Conservation (phyloP, 2,797 vertebrate species). For the Petrocephalus sullivani region DNA sequence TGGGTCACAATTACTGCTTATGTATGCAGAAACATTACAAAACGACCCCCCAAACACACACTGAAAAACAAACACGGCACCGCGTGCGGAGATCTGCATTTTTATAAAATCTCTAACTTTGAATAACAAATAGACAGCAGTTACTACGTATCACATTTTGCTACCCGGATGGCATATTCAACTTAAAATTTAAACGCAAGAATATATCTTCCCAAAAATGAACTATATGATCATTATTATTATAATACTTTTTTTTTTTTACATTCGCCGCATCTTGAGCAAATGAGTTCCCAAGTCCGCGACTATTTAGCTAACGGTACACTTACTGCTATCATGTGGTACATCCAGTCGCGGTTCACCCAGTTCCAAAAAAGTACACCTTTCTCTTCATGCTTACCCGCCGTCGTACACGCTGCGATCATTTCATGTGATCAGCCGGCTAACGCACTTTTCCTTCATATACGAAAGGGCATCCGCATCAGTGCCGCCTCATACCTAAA, state of each 20-base stretch:
- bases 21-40: no score
- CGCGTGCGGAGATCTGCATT: background rate
- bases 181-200: background rate
- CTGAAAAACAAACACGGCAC: background rate
- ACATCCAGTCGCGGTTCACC: background rate
- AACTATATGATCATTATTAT: background rate
- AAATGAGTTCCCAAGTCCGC: background rate
- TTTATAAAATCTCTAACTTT: background rate
- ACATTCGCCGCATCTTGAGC: background rate
- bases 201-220: background rate
- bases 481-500: background rate
- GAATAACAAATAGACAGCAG: background rate
- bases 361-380: background rate
- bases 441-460: constrained; percentile 21
- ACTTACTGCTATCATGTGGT: background rate
- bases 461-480: background rate
- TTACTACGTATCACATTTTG: background rate
- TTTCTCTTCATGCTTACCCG: background rate
- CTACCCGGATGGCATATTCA: background rate
- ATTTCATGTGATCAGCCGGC: background rate
- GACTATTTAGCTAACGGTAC: background rate
- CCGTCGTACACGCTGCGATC: background rate
- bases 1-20: background rate
- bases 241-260: background rate
- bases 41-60: background rate